Evolutionary conservation across 2,797 vertebrate species (phyloP), one percentile per base, ranked within the genome.

Genomic region (Danio choprae): DNA sequence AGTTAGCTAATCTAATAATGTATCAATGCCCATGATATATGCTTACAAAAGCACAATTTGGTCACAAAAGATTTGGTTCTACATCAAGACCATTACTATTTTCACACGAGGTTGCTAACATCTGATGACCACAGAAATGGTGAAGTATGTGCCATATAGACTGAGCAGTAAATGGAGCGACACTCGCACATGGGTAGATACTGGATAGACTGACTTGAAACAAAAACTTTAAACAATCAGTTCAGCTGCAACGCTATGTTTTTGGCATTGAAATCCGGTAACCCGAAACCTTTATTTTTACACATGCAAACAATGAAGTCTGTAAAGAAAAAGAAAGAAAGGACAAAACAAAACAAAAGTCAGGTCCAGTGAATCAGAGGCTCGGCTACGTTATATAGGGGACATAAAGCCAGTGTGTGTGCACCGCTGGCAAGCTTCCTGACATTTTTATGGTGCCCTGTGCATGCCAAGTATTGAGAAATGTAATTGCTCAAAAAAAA

Each of bases 41-140:
- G 88, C 87, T 91, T 88, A 87, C 88, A 90, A 88, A 87, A 91
- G 87, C 88, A 88, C 71, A 75, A 87, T 87, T 84, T 79, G 78
- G 86, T 91, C 90, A 90, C 89, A 89, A 88, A 89, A 87, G 87
- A 87, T 83, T 88, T 88, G 79, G 84, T 90, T 88, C 87, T 62
- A 72, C 40, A 88, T 82, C 76, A 88, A 83, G 84, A 85, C 84
- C 84, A 87, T 85, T 83, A 84, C 87, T 87, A 29, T 29, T 55
- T 71, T 77, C 59, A 71, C 68, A 74, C 58, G n/a, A 46, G 22
- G 72, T 60, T 60, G 22, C 56, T 40, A 58, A 43, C 64, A 79
- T 48, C 60, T 55, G 72, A 80, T 65, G 50, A 18, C 53, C 48
- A 44, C 58, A 65, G 56, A 40, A 68, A 68, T 77, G 74, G 40